Conservation (phyloP, 1,140 invertebrate species). For the Zophobas morio region DNA sequence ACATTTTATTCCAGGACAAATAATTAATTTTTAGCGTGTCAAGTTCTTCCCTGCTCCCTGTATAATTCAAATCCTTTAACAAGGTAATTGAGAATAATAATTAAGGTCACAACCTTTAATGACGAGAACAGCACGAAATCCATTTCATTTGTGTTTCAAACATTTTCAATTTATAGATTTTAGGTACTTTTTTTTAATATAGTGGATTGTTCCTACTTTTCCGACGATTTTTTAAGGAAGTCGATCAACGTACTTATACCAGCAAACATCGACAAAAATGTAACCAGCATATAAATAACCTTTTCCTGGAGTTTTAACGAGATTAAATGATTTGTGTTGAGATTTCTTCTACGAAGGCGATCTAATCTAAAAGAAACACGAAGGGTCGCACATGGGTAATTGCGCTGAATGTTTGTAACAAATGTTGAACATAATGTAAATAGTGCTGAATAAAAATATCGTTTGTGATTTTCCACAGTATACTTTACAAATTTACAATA, state of each 20-base stretch:
- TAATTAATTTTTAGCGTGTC: too few species aligned
- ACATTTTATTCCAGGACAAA: too few species aligned
- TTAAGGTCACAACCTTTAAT: constrained; percentile 21
- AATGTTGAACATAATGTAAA: too few species aligned
- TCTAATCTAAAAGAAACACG: constrained; percentile 27
- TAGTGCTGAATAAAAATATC: too few species aligned
- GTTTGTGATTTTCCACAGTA: too few species aligned
- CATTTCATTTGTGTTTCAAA: neutral
- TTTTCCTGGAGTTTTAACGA: constrained; percentile 7
- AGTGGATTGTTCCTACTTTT: neutral
- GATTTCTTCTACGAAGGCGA: neutral
- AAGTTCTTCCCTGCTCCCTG: constrained; percentile 5
- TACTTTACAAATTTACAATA: neutral
- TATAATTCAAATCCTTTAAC: constrained; percentile 25
- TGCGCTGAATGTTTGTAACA: too few species aligned
- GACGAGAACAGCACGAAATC: neutral
- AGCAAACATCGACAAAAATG: constrained; percentile 28
- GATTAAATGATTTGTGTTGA: constrained; percentile 23
- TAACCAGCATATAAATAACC: constrained; percentile 34
- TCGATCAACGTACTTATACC: neutral
- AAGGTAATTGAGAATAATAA: constrained; percentile 15
- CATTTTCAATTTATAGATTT: neutral
- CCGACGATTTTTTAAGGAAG: constrained; percentile 4
- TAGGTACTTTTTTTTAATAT: too few species aligned
- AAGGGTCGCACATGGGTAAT: neutral